Conservation (phyloP, 2,797 vertebrate genomes). For the Gorsachius magnificus region DNA sequence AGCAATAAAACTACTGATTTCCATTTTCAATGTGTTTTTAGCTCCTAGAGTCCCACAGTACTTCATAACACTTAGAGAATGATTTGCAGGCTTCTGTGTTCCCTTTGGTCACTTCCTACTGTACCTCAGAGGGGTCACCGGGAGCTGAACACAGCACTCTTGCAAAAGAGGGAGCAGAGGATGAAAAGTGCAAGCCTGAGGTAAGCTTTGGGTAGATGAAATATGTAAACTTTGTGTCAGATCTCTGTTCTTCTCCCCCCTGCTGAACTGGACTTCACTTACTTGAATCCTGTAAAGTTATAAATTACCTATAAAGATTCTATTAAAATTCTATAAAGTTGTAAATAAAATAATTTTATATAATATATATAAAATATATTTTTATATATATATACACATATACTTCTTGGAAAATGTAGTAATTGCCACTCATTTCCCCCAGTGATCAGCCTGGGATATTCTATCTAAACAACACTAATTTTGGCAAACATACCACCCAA, state of each 20-base stretch:
- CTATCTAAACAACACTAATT: neutral
- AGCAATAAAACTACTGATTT: neutral
- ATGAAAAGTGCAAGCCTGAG: neutral
- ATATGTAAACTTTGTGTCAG: neutral
- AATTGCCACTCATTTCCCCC: neutral
- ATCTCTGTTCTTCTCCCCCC: no score
- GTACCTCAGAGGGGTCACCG: neutral
- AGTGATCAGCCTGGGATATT: neutral
- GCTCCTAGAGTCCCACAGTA: neutral
- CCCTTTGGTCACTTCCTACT: neutral
- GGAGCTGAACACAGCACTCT: neutral
- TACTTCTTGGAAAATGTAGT: neutral
- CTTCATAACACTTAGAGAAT: neutral
- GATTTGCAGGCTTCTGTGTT: neutral
- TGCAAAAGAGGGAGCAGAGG: neutral
- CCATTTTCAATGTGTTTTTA: neutral
- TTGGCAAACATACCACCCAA: accelerated
- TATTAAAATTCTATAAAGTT: neutral
- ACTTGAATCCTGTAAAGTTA: neutral
- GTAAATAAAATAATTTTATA: neutral
- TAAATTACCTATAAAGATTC: neutral
- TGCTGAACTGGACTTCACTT: neutral
- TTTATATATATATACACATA: neutral
- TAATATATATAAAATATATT: neutral
- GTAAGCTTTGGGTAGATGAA: neutral